Base-by-base conservation (phyloP, 2,113 vertebrate species). In the Hystrix brachyura region DNA sequence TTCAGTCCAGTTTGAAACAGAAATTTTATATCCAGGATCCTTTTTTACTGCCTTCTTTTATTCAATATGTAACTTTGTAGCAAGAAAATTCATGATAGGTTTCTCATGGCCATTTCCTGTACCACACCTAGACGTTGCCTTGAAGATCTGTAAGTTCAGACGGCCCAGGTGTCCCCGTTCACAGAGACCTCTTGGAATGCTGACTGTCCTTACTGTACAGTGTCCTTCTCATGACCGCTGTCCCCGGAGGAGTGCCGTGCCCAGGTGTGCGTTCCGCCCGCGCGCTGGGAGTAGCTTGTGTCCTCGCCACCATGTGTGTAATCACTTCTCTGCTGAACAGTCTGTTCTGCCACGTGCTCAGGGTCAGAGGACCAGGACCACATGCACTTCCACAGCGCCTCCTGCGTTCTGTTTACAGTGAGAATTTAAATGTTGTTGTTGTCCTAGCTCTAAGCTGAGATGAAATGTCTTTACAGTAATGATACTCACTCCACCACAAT, bases 331-430 rank as follows among this genome's bases (percentile, higher is more conserved):
- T 59, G 8, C 62, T 38, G 59, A 17, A 80, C 23, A 25, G 34
- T 8, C 38, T 34, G 72, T 55, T 43, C 21, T 59, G 74, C 38
- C 19, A 21, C 12, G 17, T 3, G 43, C 91, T 79, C 94, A 95
- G 95, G 91, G 82, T 38, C 65, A 81, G 90, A 69, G 60, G 64
- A 88, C 48, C 1, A 80, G 76, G 94, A 89, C 87, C 95, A 93
- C 87, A 59, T 34, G 60, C 46, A 18, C 94, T 62, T 84, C 87
- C 87, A 90, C 90, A 87, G 96, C 88, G 97, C 96, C 96, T 95
- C 53, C 88, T 72, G 90, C 13, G 6, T 88, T 59, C 23, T 92
- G 80, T 95, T 94, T 96, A 88, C 85, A 87, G 25, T 79, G 91
- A 86, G 86, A 91, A 67, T 64, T 19, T 82, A 67, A 82, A 13